These are phyloP conservation scores for Ochlodes sylvanus DNA, from an alignment of 2,888 invertebrate species.

Conservation along the genomic window DNA sequence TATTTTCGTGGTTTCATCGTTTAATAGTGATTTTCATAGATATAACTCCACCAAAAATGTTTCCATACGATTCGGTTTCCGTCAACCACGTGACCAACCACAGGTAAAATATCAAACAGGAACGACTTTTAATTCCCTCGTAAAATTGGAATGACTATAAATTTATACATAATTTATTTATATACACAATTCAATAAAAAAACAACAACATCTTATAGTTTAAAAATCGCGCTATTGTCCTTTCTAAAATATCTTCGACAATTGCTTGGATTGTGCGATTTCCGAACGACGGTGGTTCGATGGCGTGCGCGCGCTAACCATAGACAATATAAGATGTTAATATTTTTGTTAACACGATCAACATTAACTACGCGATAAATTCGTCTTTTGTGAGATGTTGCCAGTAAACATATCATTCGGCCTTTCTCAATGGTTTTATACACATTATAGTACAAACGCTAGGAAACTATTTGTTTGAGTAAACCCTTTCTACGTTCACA, in stretches of 20 bases:
- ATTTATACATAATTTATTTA: slow-evolving; percentile 26
- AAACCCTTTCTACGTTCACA: slow-evolving; percentile 46
- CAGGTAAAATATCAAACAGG: slow-evolving; percentile 26
- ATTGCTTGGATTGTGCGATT: slow-evolving; percentile 30
- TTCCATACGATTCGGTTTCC: slow-evolving; percentile 12
- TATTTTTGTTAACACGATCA: slow-evolving; percentile 36
- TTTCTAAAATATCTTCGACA: slow-evolving; percentile 28
- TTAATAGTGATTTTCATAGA: background rate
- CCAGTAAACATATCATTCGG: slow-evolving; percentile 83
- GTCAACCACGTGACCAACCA: background rate
- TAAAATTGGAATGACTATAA: slow-evolving; percentile 33
- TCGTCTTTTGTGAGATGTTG: slow-evolving; percentile 80
- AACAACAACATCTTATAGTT: slow-evolving; percentile 27
- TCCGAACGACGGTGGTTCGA: slow-evolving; percentile 44
- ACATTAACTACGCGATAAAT: slow-evolving; percentile 74
- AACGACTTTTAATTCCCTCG: slow-evolving; percentile 34
- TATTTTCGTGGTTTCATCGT: background rate
- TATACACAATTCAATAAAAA: slow-evolving; percentile 33
- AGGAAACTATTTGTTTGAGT: slow-evolving; percentile 39
- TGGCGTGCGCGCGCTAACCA: slow-evolving; percentile 44
- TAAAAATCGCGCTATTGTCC: slow-evolving; percentile 30
- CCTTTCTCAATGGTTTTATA: slow-evolving; percentile 71
- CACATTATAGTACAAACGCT: slow-evolving; percentile 50
- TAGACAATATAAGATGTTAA: slow-evolving; percentile 43
- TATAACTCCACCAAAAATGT: background rate